Conservation (phyloP, 1,140 invertebrate species). For the Drosophila watanabei region DNA sequence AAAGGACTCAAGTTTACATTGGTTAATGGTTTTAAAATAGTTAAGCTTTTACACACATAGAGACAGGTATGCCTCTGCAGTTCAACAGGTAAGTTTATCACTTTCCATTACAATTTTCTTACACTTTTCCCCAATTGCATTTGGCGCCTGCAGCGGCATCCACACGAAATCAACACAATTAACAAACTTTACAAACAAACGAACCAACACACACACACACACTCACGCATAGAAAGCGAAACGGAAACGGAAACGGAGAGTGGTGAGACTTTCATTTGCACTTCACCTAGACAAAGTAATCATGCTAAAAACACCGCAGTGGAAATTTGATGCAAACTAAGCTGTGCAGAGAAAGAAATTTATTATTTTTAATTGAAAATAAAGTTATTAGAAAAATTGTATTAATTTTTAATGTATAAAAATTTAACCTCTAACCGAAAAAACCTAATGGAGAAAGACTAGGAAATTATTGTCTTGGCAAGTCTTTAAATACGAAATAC, state of each 20-base stretch:
- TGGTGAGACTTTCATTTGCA: conserved; percentile 54
- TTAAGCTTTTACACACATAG: not conserved
- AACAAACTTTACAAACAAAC: conserved; percentile 45
- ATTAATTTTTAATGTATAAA: too few relatives aligned
- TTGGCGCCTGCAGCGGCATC: conserved; percentile 35
- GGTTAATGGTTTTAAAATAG: conserved; percentile 36
- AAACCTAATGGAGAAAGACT: too few relatives aligned
- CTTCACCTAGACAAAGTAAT: conserved; percentile 60
- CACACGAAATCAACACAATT: conserved; percentile 62
- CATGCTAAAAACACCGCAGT: conserved; percentile 58
- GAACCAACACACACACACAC: not conserved
- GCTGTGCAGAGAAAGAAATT: conserved; percentile 6
- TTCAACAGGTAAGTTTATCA: conserved; percentile 51
- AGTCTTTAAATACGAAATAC: too few relatives aligned
- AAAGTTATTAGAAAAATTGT: too few relatives aligned
- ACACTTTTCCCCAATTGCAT: conserved; percentile 18
- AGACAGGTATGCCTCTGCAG: not conserved
- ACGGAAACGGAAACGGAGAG: conserved; percentile 7
- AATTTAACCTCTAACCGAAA: too few relatives aligned
- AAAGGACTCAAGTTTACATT: conserved; percentile 19
- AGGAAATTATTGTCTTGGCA: too few relatives aligned
- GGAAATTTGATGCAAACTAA: conserved; percentile 37
- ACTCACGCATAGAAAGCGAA: not conserved
- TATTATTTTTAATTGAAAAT: not conserved
- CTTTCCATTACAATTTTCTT: conserved; percentile 29